A percentile compares a stretch with the other conserved stretches of the same genome.
Evolutionary conservation across 2,113 vertebrate species (phyloP).

Genomic region (Alaudala cheleensis): DNA sequence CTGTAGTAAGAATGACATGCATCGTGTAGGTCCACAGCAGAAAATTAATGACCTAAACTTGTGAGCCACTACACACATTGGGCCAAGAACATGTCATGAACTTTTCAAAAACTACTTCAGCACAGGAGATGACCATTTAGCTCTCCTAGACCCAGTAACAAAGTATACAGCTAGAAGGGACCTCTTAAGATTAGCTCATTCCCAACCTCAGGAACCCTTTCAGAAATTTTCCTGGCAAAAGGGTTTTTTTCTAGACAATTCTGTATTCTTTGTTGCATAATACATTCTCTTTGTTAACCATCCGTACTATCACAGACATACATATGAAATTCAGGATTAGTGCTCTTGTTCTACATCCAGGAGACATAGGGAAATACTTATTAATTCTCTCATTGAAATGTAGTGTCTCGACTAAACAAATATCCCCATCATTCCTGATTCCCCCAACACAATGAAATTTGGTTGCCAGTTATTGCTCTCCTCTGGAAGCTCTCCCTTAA

Average conservation of each 20-base stretch:
- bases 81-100: neutral
- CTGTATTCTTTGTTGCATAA: neutral
- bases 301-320: neutral
- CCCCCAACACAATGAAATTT: accelerated
- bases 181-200: neutral
- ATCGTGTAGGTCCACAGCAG: neutral
- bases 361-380: neutral
- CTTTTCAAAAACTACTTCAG: neutral
- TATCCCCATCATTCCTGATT: neutral
- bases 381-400: neutral
- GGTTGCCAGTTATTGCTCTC: neutral
- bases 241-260: neutral
- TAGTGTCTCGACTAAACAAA: neutral
- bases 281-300: neutral
- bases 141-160: neutral
- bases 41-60: neutral
- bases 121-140: neutral
- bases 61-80: neutral
- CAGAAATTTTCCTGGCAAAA: neutral
- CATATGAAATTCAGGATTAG: neutral
- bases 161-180: neutral
- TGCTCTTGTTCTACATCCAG: neutral
- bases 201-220: neutral
- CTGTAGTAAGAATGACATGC: neutral
- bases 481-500: neutral